A percentile compares a stretch with the other conserved stretches of the same genome.
These are phyloP conservation scores for Pseudoips prasinana DNA, from an alignment of 2,888 invertebrate genomes.

Conservation along the genomic window DNA sequence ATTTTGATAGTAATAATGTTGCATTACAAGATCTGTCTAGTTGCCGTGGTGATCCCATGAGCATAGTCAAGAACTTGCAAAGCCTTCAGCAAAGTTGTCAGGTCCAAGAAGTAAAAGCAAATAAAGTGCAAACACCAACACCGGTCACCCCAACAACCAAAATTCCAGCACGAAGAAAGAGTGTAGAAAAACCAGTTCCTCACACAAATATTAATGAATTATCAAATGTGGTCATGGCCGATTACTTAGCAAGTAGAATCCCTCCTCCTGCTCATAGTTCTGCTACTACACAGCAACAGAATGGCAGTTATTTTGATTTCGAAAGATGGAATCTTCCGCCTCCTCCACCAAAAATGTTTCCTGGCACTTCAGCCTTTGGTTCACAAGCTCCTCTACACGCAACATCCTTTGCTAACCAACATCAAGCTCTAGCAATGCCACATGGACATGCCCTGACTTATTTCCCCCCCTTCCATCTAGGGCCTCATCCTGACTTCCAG, in stretches of 20 bases:
- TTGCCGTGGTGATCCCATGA: constrained; percentile 89
- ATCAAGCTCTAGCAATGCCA: constrained; percentile 85
- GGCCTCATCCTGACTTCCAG: constrained; percentile 86
- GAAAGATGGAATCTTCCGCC: constrained; percentile 90
- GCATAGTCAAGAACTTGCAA: constrained; percentile 87
- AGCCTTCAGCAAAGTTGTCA: constrained; percentile 83
- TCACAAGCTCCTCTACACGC: constrained; percentile 82
- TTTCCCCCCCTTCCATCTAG: constrained; percentile 88
- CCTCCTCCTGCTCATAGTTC: constrained; percentile 89
- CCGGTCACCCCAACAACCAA: constrained; percentile 48
- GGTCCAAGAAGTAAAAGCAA: constrained; percentile 78
- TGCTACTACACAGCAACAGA: constrained; percentile 81
- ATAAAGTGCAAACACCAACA: constrained; percentile 62
- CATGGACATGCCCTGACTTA: constrained; percentile 88
- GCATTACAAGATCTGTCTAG: constrained; percentile 87
- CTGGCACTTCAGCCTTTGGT: constrained; percentile 81
- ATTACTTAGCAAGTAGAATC: constrained; percentile 82
- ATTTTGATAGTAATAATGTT: constrained; percentile 84
- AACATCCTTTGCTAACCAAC: constrained; percentile 82
- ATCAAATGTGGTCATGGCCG: constrained; percentile 79
- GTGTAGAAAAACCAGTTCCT: constrained; percentile 76
- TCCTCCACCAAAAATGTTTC: constrained; percentile 86
- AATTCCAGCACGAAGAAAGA: constrained; percentile 80
- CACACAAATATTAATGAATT: constrained; percentile 78
- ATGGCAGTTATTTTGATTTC: constrained; percentile 89